phyloP scores from a whole-genome alignment of 2,113 vertebrate genomes.

The Oncorhynchus mykiss region DNA sequence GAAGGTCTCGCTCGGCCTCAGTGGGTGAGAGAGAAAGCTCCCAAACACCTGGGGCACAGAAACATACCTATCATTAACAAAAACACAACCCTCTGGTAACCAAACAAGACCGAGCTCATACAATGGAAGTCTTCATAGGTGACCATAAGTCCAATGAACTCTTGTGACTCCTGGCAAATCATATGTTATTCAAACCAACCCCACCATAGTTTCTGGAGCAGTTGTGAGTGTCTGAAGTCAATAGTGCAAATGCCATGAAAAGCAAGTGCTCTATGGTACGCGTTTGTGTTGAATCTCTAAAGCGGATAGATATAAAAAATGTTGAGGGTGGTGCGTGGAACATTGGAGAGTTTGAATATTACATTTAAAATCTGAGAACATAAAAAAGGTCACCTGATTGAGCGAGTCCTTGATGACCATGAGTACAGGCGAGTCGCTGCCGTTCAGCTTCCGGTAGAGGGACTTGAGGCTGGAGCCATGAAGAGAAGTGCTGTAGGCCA shows the following conservation, averaged over 20 bases:
- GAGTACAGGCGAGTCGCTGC: slow-evolving; percentile 70
- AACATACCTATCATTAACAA: not conserved
- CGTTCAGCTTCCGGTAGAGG: slow-evolving; percentile 74
- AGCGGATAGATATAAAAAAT: no score
- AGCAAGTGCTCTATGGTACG: not conserved
- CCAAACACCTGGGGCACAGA: slow-evolving; percentile 69
- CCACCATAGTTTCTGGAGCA: not conserved
- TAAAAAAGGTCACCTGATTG: slow-evolving; percentile 62
- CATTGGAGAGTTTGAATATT: no score
- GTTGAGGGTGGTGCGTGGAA: no score
- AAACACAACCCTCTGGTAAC: not conserved
- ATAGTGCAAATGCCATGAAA: not conserved
- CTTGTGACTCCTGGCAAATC: not conserved
- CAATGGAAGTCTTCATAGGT: not conserved
- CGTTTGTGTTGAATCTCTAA: not conserved
- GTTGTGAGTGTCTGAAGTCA: not conserved
- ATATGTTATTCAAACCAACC: not conserved
- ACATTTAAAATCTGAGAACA: no score
- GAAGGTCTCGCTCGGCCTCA: slow-evolving; percentile 72
- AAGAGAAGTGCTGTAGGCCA: slow-evolving; percentile 71
- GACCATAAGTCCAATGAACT: no score
- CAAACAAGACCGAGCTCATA: not conserved
- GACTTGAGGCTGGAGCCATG: slow-evolving; percentile 78
- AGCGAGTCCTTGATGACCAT: slow-evolving; percentile 74
- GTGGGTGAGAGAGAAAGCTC: slow-evolving; percentile 75